Percentiles rank a stretch among this genome's conserved stretches.
These are phyloP conservation scores for Passer domesticus DNA, from an alignment of 2,113 vertebrate genomes.

Conservation along the genomic window DNA sequence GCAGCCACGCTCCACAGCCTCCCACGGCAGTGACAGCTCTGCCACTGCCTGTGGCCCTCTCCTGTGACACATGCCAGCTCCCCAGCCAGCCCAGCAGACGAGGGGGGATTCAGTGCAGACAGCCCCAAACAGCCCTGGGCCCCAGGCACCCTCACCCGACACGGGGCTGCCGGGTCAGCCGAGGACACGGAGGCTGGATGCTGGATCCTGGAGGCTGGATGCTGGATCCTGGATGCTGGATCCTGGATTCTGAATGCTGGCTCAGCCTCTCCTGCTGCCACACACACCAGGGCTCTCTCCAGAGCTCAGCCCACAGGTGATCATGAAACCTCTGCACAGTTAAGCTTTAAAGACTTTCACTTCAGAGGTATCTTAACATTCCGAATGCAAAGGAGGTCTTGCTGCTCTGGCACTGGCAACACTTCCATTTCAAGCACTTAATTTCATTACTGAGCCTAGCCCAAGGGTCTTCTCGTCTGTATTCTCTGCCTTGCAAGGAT, in stretches of 20 bases:
- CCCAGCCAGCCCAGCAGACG: neutral
- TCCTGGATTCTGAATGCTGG: neutral
- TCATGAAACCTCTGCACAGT: rapidly evolving
- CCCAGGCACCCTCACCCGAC: rapidly evolving
- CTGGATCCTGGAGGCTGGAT: neutral
- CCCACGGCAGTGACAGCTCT: neutral
- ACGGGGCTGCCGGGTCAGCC: neutral
- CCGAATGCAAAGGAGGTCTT: neutral
- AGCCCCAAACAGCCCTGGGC: neutral
- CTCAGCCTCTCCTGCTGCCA: neutral
- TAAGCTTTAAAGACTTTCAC: neutral
- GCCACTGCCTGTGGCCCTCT: neutral
- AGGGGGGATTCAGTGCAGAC: neutral
- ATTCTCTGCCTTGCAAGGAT: slow-evolving; percentile 16
- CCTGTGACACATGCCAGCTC: neutral
- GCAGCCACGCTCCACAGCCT: neutral
- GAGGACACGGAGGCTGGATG: neutral
- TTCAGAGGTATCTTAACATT: neutral
- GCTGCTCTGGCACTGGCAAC: neutral
- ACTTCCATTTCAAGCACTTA: slow-evolving; percentile 6
- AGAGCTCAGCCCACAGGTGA: neutral
- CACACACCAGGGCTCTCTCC: neutral
- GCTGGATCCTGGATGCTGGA: neutral
- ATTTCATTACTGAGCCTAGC: slow-evolving; percentile 40
- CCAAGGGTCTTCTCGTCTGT: slow-evolving; percentile 5